Base-by-base conservation (phyloP, 2,113 vertebrate genomes). In the Anhinga rufa region DNA sequence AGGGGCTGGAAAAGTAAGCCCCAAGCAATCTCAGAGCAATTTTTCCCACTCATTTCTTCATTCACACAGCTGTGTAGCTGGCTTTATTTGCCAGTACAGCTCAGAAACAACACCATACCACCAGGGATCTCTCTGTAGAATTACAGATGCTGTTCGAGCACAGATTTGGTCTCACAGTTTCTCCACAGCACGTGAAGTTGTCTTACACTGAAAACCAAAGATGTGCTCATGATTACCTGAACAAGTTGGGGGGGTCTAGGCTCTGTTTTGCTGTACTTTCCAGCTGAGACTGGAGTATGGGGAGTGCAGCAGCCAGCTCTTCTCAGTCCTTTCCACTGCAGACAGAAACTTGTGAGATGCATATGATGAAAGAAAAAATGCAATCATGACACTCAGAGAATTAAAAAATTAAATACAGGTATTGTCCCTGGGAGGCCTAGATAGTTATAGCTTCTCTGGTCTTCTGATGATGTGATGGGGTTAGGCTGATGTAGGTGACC, bases 161-260 rank as follows among this genome's bases (percentile, higher is more conserved):
- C 62, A 78, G 76, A 79, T 74, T 84, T 2, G 2, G 13, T 72
- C 28, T 87, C 40, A 34, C 3, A 42, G 26, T 82, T 85, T 82
- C 49, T 70, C 10, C 29, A 38, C 29, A 61, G 34, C 29, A 31
- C 1, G 6, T 16, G 13, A 82, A 61, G 9, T 57, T 88, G 9
- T 65, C 20, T 90, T 70, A 32, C 10, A 36, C 11, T 48, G 21
- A 82, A 93, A 88, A 60, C 7, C 5, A 36, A 66, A 71, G 18
- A 60, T 62, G 9, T 77, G 42, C 5, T 74, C 9, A 4, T 32
- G n/a, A 51, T 86, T 66, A 55, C 17, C 32, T 71, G 44, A 85
- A 52, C 65, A 64, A 24, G 24, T 0, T 6, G 4, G 2, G 5
- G 19, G 3, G 0, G 1, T 46, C 20, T n/a, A 75, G 16, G 19